These are phyloP conservation scores for Microplitis mediator DNA, from an alignment of 1,140 invertebrate genomes.

Conservation along the genomic window DNA sequence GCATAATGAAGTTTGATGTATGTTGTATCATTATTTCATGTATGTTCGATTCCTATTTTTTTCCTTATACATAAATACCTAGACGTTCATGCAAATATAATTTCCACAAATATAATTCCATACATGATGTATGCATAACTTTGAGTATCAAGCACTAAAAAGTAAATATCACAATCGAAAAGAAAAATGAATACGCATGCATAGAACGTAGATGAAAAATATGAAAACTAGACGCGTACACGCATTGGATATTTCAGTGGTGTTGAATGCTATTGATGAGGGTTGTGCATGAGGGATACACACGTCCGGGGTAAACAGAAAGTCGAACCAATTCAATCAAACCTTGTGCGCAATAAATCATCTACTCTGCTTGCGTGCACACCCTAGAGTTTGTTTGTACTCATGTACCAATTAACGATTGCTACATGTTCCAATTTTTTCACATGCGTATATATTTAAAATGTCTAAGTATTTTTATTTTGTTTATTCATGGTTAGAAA, in stretches of 20 bases:
- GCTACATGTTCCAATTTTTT: conserved; percentile 20
- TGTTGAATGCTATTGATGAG: conserved; percentile 32
- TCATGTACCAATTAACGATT: conserved; percentile 50
- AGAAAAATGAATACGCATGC: too few species aligned
- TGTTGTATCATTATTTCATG: too few species aligned
- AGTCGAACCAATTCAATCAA: conserved; percentile 54
- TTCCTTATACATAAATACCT: too few species aligned
- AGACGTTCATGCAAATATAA: too few species aligned
- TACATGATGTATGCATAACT: too few species aligned
- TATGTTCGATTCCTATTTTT: too few species aligned
- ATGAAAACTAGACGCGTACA: conserved; percentile 31
- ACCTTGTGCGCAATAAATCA: conserved; percentile 52
- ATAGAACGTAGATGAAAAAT: conserved; percentile 7
- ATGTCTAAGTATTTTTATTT: background rate
- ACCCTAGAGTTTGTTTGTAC: conserved; percentile 43
- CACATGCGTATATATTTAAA: background rate
- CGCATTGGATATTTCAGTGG: conserved; percentile 17
- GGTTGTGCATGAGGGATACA: conserved; percentile 34
- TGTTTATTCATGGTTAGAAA: too few species aligned
- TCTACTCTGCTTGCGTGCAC: conserved; percentile 36
- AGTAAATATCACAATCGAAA: too few species aligned
- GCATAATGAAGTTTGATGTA: too few species aligned
- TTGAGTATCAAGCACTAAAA: background rate
- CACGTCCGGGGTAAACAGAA: conserved; percentile 17
- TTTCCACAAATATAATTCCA: too few species aligned